phyloP scores from a whole-genome alignment of 2,888 invertebrate genomes.

The Cephus rjabovi region DNA sequence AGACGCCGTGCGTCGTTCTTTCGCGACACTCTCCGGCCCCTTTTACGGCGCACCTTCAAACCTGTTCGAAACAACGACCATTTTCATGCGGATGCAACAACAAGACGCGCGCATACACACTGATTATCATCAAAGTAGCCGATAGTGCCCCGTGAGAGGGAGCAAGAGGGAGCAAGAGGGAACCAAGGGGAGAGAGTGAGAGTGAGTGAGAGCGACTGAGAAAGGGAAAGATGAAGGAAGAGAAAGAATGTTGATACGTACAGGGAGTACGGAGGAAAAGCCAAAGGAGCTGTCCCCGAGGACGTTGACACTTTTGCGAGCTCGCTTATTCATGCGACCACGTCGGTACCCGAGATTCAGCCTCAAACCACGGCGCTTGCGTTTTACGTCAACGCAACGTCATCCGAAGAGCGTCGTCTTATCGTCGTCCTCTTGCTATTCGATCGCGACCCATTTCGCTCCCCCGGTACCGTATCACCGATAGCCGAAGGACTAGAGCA shows the following conservation, averaged over 20 bases:
- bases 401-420: background rate
- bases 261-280: background rate
- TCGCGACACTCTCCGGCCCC: background rate
- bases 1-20: background rate
- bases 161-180: too few relatives aligned
- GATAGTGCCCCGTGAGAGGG: background rate
- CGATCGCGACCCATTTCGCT: background rate
- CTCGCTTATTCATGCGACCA: background rate
- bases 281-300: background rate
- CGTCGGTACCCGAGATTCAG: background rate
- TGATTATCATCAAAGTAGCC: background rate
- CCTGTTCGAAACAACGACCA: conserved; percentile 8
- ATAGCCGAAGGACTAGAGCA: background rate
- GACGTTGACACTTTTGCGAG: background rate
- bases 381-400: background rate
- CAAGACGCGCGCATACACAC: background rate
- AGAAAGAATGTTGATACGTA: background rate
- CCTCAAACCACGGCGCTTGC: background rate
- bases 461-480: background rate
- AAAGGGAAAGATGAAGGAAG: background rate
- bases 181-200: background rate
- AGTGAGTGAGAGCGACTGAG: background rate
- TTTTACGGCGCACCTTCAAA: conserved; percentile 6
- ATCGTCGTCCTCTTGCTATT: background rate
- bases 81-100: background rate